Evolutionary conservation across 2,888 invertebrate species (phyloP).

Genomic region (Drosophila recens): DNA sequence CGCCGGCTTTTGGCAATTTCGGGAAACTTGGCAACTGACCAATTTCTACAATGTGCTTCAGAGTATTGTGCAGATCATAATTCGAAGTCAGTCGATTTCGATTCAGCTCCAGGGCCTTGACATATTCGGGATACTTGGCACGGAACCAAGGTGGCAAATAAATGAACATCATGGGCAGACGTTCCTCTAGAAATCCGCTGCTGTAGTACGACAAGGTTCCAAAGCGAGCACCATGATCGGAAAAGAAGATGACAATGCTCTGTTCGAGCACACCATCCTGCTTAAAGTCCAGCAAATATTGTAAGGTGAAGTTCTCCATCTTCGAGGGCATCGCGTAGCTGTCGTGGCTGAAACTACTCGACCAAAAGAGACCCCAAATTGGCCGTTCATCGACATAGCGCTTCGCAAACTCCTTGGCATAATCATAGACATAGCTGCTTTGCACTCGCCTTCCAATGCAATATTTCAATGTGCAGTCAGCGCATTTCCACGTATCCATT

Average conservation of each 20-base stretch:
- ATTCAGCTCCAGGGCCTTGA: conserved; percentile 87
- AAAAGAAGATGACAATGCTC: conserved; percentile 89
- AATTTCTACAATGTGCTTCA: conserved; percentile 87
- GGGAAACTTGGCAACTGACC: conserved; percentile 56
- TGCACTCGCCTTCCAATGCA: conserved; percentile 88
- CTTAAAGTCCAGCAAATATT: conserved; percentile 87
- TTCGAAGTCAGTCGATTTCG: conserved; percentile 89
- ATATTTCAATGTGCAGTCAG: conserved; percentile 77
- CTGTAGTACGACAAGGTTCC: conserved; percentile 88
- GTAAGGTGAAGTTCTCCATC: conserved; percentile 87
- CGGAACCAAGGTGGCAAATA: conserved; percentile 88
- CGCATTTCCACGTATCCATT: conserved; percentile 44
- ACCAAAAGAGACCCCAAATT: conserved; percentile 91
- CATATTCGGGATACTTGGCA: conserved; percentile 86
- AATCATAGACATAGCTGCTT: conserved; percentile 88
- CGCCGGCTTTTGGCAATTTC: conserved; percentile 81
- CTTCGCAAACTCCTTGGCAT: conserved; percentile 88
- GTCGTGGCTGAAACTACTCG: conserved; percentile 90
- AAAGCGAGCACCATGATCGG: conserved; percentile 91
- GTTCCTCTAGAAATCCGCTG: conserved; percentile 91
- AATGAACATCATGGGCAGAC: conserved; percentile 90
- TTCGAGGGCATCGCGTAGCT: conserved; percentile 87
- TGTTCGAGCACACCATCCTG: conserved; percentile 87
- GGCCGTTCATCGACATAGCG: conserved; percentile 87
- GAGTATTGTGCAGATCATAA: conserved; percentile 90